phyloP scores from a whole-genome alignment of 35 echinoderm and acorn worm species.

The Ptychodera flava region DNA sequence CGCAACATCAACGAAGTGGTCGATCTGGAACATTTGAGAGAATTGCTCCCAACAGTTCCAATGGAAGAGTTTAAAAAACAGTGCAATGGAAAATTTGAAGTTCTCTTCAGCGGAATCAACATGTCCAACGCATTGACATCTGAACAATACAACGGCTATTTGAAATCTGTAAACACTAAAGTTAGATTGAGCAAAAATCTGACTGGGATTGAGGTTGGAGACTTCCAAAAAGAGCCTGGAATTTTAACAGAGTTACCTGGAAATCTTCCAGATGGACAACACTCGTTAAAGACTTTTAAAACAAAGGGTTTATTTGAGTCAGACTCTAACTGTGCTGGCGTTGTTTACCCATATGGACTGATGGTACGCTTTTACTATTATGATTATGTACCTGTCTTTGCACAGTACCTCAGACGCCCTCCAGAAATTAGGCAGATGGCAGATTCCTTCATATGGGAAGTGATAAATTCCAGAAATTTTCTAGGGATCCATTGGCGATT shows the following conservation, averaged over 20 bases:
- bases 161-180: neutral
- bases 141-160: neutral
- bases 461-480: neutral
- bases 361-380: constrained; percentile 21
- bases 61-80: constrained; percentile 32
- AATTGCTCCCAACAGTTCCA: neutral
- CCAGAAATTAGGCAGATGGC: constrained; percentile 3
- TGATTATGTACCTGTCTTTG: neutral
- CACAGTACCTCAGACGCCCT: constrained; percentile 3
- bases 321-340: constrained; percentile 11
- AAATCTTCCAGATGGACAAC: neutral
- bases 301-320: constrained; percentile 8
- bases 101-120: constrained; percentile 28
- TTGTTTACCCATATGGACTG: constrained; percentile 42
- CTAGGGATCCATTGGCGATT: constrained; percentile 48
- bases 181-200: constrained; percentile 1
- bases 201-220: constrained; percentile 4
- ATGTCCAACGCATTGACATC: neutral
- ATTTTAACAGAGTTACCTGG: constrained; percentile 17
- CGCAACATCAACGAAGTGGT: constrained; percentile 30
- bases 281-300: constrained; percentile 6
- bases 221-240: neutral
- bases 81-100: constrained; percentile 20
- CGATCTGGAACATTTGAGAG: neutral
- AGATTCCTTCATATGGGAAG: neutral